phyloP scores from a whole-genome alignment of 2,888 invertebrate species.

The Heteropelma amictum region DNA sequence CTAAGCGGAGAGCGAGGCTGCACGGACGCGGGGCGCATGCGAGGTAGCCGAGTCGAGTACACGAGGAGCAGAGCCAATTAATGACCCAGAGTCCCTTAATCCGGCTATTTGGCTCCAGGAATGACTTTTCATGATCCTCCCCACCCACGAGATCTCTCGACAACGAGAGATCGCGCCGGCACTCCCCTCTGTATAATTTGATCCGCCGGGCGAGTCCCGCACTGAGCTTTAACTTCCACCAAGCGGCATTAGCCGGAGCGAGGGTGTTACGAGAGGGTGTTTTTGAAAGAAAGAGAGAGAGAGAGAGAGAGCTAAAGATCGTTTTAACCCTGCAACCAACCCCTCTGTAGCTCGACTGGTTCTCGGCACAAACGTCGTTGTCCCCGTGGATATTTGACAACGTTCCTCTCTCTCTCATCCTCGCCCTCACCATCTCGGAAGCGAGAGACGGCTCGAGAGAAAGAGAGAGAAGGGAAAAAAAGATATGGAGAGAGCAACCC shows the following conservation, averaged over 20 bases:
- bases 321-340: constrained; percentile 62
- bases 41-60: constrained; percentile 34
- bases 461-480: constrained; percentile 31
- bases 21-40: constrained; percentile 2
- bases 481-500: constrained; percentile 35
- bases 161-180: constrained; percentile 32
- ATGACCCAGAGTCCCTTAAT: constrained; percentile 73
- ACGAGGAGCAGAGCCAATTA: constrained; percentile 66
- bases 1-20: not conserved
- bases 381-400: constrained; percentile 48
- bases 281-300: constrained; percentile 30
- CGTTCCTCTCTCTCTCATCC: constrained; percentile 46
- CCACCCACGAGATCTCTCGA: constrained; percentile 21
- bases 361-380: constrained; percentile 48
- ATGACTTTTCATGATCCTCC: constrained; percentile 72
- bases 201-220: constrained; percentile 63
- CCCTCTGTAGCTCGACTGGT: constrained; percentile 38
- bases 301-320: constrained; percentile 60
- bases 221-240: constrained; percentile 52
- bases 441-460: constrained; percentile 1
- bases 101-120: constrained; percentile 74
- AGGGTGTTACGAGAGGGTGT: constrained; percentile 70
- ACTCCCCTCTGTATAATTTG: constrained; percentile 71
- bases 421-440: constrained; percentile 58
- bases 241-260: constrained; percentile 59